Evolutionary conservation across 1,140 invertebrate species (phyloP).

Genomic region (Melanaphis sacchari): DNA sequence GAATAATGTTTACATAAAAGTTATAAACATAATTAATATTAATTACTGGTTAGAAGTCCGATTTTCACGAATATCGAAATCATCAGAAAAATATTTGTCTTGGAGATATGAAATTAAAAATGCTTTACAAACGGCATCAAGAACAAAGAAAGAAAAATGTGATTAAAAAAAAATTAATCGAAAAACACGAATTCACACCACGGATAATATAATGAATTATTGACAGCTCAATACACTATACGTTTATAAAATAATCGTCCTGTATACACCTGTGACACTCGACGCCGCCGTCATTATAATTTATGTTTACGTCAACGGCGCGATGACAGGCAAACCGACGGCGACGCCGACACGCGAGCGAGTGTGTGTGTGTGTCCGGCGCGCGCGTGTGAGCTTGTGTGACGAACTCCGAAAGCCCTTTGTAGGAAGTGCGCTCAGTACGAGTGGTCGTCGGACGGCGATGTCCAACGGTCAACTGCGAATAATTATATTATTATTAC

Average conservation of each 20-base stretch:
- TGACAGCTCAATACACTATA: neutral
- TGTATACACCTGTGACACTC: neutral
- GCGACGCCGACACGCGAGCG: neutral
- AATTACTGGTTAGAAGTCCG: neutral
- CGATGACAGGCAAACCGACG: neutral
- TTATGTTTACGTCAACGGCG: neutral
- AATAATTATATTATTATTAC: neutral
- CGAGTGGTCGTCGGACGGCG: constrained; percentile 21
- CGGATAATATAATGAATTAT: no score
- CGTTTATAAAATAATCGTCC: neutral
- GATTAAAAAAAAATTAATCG: neutral
- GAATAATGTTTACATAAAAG: no score
- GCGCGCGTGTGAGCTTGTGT: neutral
- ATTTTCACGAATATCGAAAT: neutral
- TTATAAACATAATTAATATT: no score
- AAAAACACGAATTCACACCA: neutral
- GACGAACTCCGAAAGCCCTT: neutral
- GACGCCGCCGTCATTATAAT: neutral
- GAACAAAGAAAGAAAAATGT: neutral
- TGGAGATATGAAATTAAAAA: neutral
- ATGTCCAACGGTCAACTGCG: neutral
- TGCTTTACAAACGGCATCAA: neutral
- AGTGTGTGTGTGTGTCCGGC: neutral
- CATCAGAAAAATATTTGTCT: no score
- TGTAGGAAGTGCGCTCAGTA: neutral